These are phyloP conservation scores for Chloromyia formosa DNA, from an alignment of 2,888 invertebrate genomes.

Conservation along the genomic window DNA sequence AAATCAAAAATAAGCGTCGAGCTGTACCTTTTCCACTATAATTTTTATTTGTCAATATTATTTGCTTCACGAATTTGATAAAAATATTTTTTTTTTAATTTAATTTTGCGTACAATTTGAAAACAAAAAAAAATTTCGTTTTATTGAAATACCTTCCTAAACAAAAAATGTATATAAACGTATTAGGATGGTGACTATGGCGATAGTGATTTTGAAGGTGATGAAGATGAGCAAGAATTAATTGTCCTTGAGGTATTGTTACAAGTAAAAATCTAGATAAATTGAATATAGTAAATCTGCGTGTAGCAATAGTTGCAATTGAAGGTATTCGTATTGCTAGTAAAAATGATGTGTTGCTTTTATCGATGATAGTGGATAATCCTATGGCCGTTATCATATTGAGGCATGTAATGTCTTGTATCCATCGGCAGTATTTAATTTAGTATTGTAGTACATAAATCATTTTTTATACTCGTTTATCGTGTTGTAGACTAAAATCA, in stretches of 20 bases:
- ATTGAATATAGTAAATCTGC: not conserved
- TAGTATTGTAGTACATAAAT: not conserved
- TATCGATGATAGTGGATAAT: not conserved
- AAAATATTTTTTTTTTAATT: constrained; percentile 12
- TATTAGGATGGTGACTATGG: constrained; percentile 40
- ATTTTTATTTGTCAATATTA: not conserved
- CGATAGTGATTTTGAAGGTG: constrained; percentile 44
- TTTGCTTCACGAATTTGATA: not conserved
- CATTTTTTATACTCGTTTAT: too few relatives aligned
- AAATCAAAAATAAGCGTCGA: too few relatives aligned
- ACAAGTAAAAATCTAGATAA: not conserved
- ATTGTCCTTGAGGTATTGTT: constrained; percentile 36
- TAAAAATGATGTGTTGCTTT: not conserved
- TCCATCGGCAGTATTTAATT: too few relatives aligned
- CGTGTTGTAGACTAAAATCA: not conserved
- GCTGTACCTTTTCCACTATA: too few relatives aligned
- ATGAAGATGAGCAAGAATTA: constrained; percentile 37
- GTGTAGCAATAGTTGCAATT: not conserved
- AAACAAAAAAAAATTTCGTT: constrained; percentile 16
- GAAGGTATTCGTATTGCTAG: not conserved
- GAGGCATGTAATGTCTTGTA: not conserved
- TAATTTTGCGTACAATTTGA: constrained; percentile 11
- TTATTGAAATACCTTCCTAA: not conserved
- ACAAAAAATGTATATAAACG: constrained; percentile 15
- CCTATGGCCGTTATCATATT: not conserved